Base-by-base conservation (phyloP, 2,113 vertebrate genomes). In the Pagrus major region DNA sequence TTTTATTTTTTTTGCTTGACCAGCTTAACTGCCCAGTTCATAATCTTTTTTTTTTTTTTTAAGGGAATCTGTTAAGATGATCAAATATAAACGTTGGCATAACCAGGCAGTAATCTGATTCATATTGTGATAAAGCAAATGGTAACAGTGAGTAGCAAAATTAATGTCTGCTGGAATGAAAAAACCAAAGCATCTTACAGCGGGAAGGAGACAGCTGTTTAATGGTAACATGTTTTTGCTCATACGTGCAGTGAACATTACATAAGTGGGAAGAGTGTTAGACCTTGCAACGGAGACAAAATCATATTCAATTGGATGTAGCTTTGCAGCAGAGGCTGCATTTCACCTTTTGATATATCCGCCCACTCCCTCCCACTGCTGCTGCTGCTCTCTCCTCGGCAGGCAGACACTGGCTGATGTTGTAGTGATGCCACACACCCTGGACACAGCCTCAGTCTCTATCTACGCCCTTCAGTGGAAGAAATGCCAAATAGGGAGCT, bases 291-390 rank as follows among this genome's bases (percentile, higher is more conserved):
- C 70, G 77, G 73, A 92, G 78, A 86, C 70, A 81, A 82, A 89
- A 87, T 87, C 64, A 64, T 71, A 80, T 86, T 86, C 70, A 80
- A 69, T 54, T 85, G 76, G 65, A 84, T 63, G 61, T 75, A 85
- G 89, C 83, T 93, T 84, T 87, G 87, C 83, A 68, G 86, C 77
- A 89, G 83, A 91, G 67, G 81, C 68, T 87, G 80, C 79, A 63
- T 89, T 91, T 92, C 91, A 94, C 90, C 89, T 93, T 93, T 91
- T 88, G 89, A 92, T 86, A 86, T 80, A 88, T 80, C 86, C 87
- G 11, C 92, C 89, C 86, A 93, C 93, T 88, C 44, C 88, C 91
- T 86, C 90, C 91, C 82, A 90, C 91, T 90, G 78, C 81, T 84
- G 75, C 82, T 85, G 61, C 87, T 86, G 81, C 83, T 82, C 85